Conservation (phyloP, 2,888 invertebrate species). For the Limnephilus marmoratus region DNA sequence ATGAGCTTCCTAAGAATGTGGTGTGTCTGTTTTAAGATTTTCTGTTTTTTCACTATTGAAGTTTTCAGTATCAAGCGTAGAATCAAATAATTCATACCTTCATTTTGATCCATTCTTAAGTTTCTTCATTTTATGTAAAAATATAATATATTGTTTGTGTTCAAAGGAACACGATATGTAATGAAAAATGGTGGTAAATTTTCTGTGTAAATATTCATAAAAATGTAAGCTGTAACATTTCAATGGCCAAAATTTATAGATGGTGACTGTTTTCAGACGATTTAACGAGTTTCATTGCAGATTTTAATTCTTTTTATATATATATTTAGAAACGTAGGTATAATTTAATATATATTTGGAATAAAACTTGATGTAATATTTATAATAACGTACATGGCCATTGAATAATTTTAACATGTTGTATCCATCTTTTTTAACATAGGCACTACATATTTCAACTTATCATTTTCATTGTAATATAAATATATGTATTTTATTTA, state of each 20-base stretch:
- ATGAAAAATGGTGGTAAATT: neutral
- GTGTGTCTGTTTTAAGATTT: neutral
- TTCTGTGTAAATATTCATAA: slow-evolving; percentile 2
- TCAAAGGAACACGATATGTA: neutral
- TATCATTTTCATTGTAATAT: neutral
- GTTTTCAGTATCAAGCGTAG: neutral
- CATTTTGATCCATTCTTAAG: neutral
- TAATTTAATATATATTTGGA: neutral
- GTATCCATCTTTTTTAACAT: neutral
- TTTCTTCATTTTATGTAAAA: neutral
- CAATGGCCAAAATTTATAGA: neutral
- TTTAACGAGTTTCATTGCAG: neutral
- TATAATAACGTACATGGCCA: neutral
- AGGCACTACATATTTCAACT: neutral
- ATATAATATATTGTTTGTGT: neutral
- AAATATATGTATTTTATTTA: neutral
- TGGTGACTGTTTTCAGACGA: neutral
- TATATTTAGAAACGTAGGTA: neutral
- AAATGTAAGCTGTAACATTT: neutral
- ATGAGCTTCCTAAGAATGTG: neutral
- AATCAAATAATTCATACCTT: neutral
- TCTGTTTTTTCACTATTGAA: neutral
- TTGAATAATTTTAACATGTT: neutral
- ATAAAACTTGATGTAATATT: neutral
- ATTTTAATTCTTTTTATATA: neutral